These are phyloP conservation scores for Corydoras sp. DNA, from an alignment of 2,113 vertebrate species.

Conservation along the genomic window DNA sequence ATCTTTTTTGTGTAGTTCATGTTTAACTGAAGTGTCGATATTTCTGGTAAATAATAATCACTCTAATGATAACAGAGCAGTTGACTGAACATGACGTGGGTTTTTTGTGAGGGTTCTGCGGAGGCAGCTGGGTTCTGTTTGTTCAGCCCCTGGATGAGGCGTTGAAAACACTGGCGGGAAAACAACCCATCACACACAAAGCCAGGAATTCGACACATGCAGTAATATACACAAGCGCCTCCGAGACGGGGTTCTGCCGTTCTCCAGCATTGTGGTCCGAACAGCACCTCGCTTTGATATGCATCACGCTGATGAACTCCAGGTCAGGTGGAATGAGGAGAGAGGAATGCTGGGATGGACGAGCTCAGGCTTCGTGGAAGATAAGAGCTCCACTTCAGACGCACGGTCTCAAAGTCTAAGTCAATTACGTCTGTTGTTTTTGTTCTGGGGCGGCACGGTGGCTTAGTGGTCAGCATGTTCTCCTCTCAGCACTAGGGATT, in stretches of 20 bases:
- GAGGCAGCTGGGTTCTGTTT: constrained; percentile 21
- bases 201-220: constrained; percentile 57
- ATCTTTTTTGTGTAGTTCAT: too few species aligned
- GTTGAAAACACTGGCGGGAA: constrained; percentile 37
- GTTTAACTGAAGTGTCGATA: too few species aligned
- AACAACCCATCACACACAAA: constrained; percentile 49
- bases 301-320: constrained; percentile 22
- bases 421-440: background rate
- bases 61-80: too few species aligned
- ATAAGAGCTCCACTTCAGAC: too few species aligned
- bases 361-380: constrained; percentile 2
- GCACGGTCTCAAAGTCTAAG: background rate
- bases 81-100: too few species aligned
- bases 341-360: constrained; percentile 3
- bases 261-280: constrained; percentile 33
- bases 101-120: background rate
- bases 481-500: too few species aligned
- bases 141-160: constrained; percentile 23
- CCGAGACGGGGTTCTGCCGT: constrained; percentile 42
- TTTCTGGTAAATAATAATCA: too few species aligned
- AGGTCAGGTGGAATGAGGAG: constrained; percentile 34
- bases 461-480: too few species aligned
- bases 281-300: constrained; percentile 27
- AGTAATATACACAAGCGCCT: constrained; percentile 56
- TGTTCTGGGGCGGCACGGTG: too few species aligned